Evolutionary conservation across 2,797 vertebrate species (phyloP).

Genomic region (Molossus alvarezi): DNA sequence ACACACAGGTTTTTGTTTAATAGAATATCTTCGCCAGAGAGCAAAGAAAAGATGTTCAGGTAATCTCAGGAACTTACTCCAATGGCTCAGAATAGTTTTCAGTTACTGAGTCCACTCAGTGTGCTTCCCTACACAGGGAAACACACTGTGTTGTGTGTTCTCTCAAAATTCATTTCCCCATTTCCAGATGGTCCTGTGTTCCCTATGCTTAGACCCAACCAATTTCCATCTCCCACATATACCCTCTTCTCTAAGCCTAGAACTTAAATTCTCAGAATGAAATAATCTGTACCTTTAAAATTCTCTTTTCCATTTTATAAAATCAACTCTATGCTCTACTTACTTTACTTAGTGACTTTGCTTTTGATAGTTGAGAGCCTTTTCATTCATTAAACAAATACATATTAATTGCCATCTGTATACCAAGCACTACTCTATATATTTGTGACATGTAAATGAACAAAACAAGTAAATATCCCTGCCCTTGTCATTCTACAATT

Average conservation of each 20-base stretch:
- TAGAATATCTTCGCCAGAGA: background rate
- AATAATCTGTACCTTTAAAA: background rate
- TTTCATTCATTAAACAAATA: slow-evolving; percentile 23
- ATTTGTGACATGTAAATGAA: background rate
- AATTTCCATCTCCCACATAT: background rate
- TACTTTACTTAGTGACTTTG: background rate
- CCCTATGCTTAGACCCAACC: background rate
- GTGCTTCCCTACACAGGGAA: background rate
- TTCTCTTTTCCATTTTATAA: background rate
- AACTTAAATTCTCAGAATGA: background rate
- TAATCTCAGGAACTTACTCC: background rate
- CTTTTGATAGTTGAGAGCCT: background rate
- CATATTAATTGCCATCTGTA: background rate
- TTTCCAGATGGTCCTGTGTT: background rate
- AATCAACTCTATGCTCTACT: background rate
- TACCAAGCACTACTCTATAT: background rate
- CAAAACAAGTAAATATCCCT: background rate
- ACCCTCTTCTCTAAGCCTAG: background rate
- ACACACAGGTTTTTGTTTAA: background rate
- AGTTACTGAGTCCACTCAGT: background rate
- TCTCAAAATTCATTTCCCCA: background rate
- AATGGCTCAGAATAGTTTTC: background rate
- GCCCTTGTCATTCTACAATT: background rate
- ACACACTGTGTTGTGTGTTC: background rate
- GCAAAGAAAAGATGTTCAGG: background rate